A percentile compares a stretch with the other conserved stretches of the same genome.
phyloP scores from a whole-genome alignment of 2,113 vertebrate species.

The Glaucomys volans region DNA sequence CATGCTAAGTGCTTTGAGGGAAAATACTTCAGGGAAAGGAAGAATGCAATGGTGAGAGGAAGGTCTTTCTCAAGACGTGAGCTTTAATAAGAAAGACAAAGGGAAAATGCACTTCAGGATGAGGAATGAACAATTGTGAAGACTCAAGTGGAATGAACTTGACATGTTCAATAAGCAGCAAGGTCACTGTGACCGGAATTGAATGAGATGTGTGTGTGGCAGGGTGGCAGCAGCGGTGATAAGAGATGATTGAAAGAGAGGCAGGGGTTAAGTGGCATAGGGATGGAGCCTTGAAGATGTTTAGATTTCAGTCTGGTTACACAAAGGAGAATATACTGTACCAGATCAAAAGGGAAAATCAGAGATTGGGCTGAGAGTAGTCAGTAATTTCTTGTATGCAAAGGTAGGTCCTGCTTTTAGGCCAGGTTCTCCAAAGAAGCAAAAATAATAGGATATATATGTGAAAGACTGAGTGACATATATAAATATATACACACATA shows the following conservation, averaged over 20 bases:
- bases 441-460: neutral
- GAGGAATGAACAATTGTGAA: neutral
- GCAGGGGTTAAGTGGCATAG: neutral
- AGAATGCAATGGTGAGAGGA: neutral
- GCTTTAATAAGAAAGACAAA: conserved; percentile 11
- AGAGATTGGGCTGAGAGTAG: neutral
- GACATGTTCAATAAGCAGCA: neutral
- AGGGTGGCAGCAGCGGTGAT: accelerated
- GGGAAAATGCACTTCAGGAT: neutral
- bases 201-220: neutral
- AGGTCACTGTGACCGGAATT: neutral
- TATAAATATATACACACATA: neutral
- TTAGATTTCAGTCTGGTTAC: neutral
- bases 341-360: neutral
- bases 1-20: neutral
- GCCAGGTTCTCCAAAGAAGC: neutral
- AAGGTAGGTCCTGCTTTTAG: neutral
- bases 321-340: neutral
- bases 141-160: neutral
- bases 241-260: neutral
- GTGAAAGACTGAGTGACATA: too few species aligned
- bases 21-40: neutral
- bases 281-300: neutral
- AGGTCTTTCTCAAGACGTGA: neutral
- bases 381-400: neutral